Evolutionary conservation across 2,888 invertebrate genomes (phyloP).

Genomic region (Megamerina dolium): DNA sequence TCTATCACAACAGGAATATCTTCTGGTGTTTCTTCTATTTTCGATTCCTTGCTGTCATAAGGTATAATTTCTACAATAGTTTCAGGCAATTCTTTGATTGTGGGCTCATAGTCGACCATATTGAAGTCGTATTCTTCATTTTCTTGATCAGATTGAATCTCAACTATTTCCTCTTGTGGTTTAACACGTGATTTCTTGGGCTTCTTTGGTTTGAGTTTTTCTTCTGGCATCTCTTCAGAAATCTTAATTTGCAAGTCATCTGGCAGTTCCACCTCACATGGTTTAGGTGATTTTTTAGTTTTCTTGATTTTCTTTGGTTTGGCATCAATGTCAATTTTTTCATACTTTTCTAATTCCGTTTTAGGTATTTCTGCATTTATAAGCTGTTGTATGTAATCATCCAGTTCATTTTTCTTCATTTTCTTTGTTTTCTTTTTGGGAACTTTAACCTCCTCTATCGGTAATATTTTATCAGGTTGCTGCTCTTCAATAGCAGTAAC

Average conservation of each 20-base stretch:
- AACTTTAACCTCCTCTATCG: constrained; percentile 33
- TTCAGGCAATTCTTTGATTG: constrained; percentile 7
- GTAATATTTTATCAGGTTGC: constrained; percentile 1
- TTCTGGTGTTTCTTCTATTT: constrained; percentile 10
- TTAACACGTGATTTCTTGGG: constrained; percentile 14
- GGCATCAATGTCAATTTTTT: constrained; percentile 42
- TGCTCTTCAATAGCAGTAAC: constrained; percentile 41
- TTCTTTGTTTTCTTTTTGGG: constrained; percentile 38
- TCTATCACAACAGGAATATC: constrained; percentile 16
- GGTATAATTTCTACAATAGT: not conserved
- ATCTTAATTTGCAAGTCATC: constrained; percentile 31
- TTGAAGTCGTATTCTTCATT: too few species aligned
- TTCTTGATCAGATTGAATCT: constrained; percentile 18
- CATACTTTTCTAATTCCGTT: constrained; percentile 46
- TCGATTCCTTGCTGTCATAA: not conserved
- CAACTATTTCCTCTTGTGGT: constrained; percentile 15
- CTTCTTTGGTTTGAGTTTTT: constrained; percentile 31
- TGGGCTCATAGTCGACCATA: too few species aligned
- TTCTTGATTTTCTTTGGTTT: constrained; percentile 39
- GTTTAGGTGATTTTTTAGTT: constrained; percentile 23
- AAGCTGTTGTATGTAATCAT: constrained; percentile 46
- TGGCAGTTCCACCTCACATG: constrained; percentile 22
- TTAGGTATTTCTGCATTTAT: constrained; percentile 48
- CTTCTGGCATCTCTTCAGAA: constrained; percentile 23
- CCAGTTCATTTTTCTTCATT: constrained; percentile 41